A percentile compares a stretch with the other conserved stretches of the same genome.
These are phyloP conservation scores for Notospermus geniculatus DNA, from an alignment of 1,140 invertebrate genomes.

Conservation along the genomic window DNA sequence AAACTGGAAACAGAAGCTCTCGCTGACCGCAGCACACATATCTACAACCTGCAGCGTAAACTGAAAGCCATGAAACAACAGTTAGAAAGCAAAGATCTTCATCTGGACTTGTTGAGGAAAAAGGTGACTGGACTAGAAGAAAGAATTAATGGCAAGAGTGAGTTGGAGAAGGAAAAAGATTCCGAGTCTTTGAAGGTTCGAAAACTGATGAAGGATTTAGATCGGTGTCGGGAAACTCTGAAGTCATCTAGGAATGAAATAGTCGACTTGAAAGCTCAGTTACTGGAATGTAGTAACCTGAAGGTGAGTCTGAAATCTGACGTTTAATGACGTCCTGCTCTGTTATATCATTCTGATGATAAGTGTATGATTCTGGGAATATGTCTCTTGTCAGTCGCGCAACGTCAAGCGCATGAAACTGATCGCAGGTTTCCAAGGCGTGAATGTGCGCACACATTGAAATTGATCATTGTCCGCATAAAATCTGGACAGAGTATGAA, in stretches of 20 bases:
- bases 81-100: conserved; percentile 84
- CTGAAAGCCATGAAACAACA: conserved; percentile 77
- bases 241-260: conserved; percentile 42
- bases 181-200: conserved; percentile 37
- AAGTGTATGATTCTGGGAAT: no score
- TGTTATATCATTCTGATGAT: neutral
- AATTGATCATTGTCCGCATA: no score
- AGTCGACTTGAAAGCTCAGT: conserved; percentile 49
- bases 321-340: neutral
- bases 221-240: conserved; percentile 51
- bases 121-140: conserved; percentile 62
- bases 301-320: conserved; percentile 33
- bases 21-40: conserved; percentile 48
- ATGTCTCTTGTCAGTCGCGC: no score
- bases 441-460: no score
- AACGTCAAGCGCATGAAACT: neutral
- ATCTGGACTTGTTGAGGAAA: conserved; percentile 81
- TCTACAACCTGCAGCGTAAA: conserved; percentile 55
- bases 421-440: no score
- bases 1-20: conserved; percentile 48
- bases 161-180: conserved; percentile 47
- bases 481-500: no score
- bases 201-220: conserved; percentile 46
- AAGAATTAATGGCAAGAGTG: conserved; percentile 36
- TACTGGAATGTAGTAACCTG: conserved; percentile 47